phyloP scores from a whole-genome alignment of 2,888 invertebrate genomes.

The Metallyticus violacea region DNA sequence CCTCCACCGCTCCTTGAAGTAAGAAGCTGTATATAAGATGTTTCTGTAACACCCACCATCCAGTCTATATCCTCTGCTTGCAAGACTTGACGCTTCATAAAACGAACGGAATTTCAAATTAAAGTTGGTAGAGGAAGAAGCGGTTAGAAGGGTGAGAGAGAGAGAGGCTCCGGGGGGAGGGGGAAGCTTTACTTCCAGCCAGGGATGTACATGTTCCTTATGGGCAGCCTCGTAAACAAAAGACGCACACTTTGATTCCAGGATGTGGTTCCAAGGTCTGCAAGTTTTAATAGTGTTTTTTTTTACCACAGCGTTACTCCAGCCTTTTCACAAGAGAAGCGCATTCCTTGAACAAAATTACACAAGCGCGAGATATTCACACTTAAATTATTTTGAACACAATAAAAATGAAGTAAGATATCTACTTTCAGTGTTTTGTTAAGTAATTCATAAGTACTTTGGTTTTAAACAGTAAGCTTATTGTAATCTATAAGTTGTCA shows the following conservation, averaged over 20 bases:
- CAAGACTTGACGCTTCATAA: neutral
- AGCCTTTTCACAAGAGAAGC: neutral
- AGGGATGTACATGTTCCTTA: neutral
- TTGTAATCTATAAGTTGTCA: too few species aligned
- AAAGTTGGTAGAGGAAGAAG: neutral
- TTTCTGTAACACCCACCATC: too few species aligned
- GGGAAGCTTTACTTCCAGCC: neutral
- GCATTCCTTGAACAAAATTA: too few species aligned
- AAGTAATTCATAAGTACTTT: too few species aligned
- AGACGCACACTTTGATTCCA: too few species aligned
- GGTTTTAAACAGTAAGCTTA: too few species aligned
- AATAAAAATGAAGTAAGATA: too few species aligned
- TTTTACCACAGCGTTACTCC: neutral
- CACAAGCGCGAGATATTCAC: too few species aligned
- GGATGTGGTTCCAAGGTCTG: neutral
- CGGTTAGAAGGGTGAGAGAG: too few species aligned
- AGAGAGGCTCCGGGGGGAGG: too few species aligned
- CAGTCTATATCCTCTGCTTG: neutral
- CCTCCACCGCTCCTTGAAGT: neutral
- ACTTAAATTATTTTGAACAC: too few species aligned
- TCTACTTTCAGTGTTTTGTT: too few species aligned
- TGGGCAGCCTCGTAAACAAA: neutral
- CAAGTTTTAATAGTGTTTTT: neutral
- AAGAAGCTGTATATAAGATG: neutral
- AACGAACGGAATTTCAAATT: neutral